Evolutionary conservation across 2,888 invertebrate species (phyloP), one percentile per base, ranked within the genome.

Genomic region (Drosophila gaucha): DNA sequence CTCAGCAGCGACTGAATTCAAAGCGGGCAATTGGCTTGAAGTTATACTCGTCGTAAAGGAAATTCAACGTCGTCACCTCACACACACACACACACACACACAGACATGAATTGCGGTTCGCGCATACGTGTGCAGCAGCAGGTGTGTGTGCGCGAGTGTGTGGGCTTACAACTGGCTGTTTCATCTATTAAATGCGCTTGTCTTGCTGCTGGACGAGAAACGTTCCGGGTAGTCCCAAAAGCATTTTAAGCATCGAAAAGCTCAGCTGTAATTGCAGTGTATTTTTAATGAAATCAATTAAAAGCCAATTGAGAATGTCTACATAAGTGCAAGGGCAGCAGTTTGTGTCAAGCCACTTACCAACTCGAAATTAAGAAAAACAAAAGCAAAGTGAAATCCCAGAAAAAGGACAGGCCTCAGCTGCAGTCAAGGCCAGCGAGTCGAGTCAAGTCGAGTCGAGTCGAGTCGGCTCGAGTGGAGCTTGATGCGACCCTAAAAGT

Each of bases 1-100:
- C 86, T 84, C 84, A 89, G 79, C 88, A 79, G 64, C 85, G 78
- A 90, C 90, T 90, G 86, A 91, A 86, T 74, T 73, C 71, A 71
- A 86, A 84, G 75, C 76, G 75, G 55, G 65, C 78, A 84, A 84
- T 78, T 83, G 78, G 76, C 85, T 80, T 77, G 74, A 89, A 90
- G 90, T 89, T 89, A 89, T 90, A 89, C 78, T 75, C 78, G 84
- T 64, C 72, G 67, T 62, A 68, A 86, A 82, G 84, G 86, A 80
- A 80, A 80, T 79, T 76, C 67, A 71, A 41, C 60, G 70, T 41
- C 65, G 68, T 55, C 62, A 68, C 28, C 62, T 41, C 59, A 60
- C 46, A 66, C 51, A 65, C n/a, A n/a, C n/a, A 24, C 44, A 51
- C 43, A 56, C 52, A 35, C 43, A 36, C 20, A 35, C 20, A 24